Evolutionary conservation across 2,888 invertebrate species (phyloP), one percentile per base, ranked within the genome.

Genomic region (Drosophila pullipes): DNA sequence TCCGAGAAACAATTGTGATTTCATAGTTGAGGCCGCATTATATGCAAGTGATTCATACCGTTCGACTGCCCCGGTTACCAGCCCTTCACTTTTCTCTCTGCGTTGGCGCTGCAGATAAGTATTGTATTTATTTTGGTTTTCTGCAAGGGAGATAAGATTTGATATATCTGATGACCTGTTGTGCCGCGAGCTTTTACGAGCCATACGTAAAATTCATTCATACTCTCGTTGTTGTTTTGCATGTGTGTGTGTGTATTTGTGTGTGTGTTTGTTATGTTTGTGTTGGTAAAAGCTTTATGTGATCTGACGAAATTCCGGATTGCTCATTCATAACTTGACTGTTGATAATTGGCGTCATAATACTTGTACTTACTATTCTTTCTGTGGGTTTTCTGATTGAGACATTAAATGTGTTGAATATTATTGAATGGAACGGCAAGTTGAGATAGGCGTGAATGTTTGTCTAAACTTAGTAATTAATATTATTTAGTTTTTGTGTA

Each of bases 1-100:
- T 87, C 87, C 75, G 39, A 77, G 87, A 87, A 87, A 62, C 58
- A 61, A 68, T 77, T 81, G 68, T 87, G 87, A 87, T 85, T 88
- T 90, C 90, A 87, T 91, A 86, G 73, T 37, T 53, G 70, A 47
- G 69, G 66, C 62, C 70, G 78, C 68, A 73, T 86, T 79, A 75
- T 78, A 82, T 76, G 59, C 69, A 72, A 74, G 67, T 86, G 86
- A 86, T 76, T 86, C 86, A 86, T 78, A 41, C 58, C 13, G 13
- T 13, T 10, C 55, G 22, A 49, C 33, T 50, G 35, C 33, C 37
- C 49, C 64, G 35, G 25, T 25, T 9, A 16, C 7, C 9, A 3
- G 30, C 49, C 49, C 68, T 39, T 59, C 60, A 28, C 61, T 22
- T 59, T 25, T n/a, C 57, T 44, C 59, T 28, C 28, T 35, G 5